Evolutionary conservation across 2,113 vertebrate genomes (phyloP).

Genomic region (Brienomyrus brachyistius): DNA sequence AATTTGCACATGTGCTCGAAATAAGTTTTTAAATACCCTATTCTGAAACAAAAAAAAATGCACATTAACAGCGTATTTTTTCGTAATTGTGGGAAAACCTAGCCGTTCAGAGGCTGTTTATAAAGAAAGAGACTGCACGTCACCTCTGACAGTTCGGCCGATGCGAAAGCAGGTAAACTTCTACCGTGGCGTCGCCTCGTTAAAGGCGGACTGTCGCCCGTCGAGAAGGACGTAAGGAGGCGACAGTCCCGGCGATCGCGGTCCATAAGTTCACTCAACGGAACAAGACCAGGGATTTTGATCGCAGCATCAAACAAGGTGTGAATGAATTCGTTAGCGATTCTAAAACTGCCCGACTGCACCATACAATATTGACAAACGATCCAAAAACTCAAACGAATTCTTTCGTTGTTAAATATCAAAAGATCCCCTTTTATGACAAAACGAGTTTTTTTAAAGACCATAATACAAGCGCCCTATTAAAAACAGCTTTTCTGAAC

Average conservation of each 20-base stretch:
- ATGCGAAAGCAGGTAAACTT: not conserved
- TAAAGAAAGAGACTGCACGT: slow-evolving; percentile 10
- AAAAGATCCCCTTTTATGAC: not conserved
- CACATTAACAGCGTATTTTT: slow-evolving; percentile 29
- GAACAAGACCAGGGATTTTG: not conserved
- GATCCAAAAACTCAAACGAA: not conserved
- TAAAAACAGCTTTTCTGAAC: not conserved
- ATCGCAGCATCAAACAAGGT: not conserved
- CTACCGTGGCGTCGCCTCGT: not conserved
- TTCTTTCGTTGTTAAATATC: not conserved
- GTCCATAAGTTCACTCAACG: not conserved
- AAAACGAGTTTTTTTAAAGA: not conserved
- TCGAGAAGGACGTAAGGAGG: not conserved
- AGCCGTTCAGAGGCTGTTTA: slow-evolving; percentile 16
- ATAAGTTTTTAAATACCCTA: not conserved
- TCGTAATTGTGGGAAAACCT: not conserved
- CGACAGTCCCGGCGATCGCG: not conserved
- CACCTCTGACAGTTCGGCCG: not conserved
- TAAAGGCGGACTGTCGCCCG: not conserved
- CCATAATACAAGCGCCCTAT: not conserved
- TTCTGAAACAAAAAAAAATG: not conserved
- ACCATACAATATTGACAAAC: not conserved
- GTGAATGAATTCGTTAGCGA: not conserved
- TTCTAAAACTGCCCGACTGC: not conserved
- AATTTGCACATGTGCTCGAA: not conserved